Percentiles rank a stretch among this genome's conserved stretches.
These are phyloP conservation scores for Xenotilapia leptura DNA, from an alignment of 2,113 vertebrate species.

Conservation along the genomic window DNA sequence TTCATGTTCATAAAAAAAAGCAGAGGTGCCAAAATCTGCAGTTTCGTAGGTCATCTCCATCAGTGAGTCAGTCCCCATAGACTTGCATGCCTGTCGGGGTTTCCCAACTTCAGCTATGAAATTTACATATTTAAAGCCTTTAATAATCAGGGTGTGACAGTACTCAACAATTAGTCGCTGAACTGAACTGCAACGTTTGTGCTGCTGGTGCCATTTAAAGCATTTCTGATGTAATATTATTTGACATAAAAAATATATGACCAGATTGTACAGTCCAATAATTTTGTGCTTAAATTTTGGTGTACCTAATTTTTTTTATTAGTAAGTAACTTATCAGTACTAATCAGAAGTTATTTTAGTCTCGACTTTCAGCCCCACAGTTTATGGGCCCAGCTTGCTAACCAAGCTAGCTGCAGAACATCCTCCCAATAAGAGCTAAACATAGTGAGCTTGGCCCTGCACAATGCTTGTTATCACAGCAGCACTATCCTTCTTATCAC, in stretches of 20 bases:
- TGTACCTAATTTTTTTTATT: background rate
- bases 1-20: background rate
- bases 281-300: background rate
- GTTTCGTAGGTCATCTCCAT: background rate
- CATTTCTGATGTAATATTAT: background rate
- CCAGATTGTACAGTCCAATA: fast-evolving
- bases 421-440: background rate
- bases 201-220: background rate
- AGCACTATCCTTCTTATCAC: background rate
- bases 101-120: background rate
- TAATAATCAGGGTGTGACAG: background rate
- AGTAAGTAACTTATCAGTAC: background rate
- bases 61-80: background rate
- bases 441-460: background rate
- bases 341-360: background rate
- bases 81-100: background rate
- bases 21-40: background rate
- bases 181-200: background rate
- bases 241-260: background rate
- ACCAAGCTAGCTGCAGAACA: background rate
- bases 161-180: background rate
- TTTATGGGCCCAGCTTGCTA: background rate
- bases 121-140: background rate
- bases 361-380: background rate
- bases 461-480: background rate